These are phyloP conservation scores for Syngnathus scovelli DNA, from an alignment of 2,113 vertebrate genomes.

Conservation along the genomic window DNA sequence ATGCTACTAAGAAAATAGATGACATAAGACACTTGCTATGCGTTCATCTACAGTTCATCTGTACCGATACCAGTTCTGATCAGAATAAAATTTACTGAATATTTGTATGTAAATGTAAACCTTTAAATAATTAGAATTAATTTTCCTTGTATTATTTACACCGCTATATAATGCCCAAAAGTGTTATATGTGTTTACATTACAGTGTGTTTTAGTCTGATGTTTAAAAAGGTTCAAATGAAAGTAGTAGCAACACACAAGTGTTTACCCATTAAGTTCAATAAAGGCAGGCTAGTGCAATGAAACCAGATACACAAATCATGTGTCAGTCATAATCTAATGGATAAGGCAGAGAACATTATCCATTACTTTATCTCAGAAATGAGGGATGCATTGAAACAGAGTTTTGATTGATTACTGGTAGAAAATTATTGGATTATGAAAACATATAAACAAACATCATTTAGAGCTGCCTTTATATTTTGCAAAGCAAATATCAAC, in stretches of 20 bases:
- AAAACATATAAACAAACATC: too few species aligned
- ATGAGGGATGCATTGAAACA: constrained; percentile 15
- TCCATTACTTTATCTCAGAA: constrained; percentile 11
- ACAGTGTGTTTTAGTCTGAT: background rate
- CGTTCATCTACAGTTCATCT: too few species aligned
- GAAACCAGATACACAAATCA: constrained; percentile 21
- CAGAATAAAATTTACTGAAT: too few species aligned
- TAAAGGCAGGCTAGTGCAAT: constrained; percentile 2
- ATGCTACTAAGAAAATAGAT: too few species aligned
- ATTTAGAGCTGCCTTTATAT: background rate
- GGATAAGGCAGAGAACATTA: constrained; percentile 32
- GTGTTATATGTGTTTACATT: background rate
- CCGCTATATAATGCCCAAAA: background rate
- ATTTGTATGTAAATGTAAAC: too few species aligned
- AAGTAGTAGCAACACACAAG: background rate
- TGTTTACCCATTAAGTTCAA: background rate
- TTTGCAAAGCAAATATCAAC: background rate
- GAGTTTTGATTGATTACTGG: constrained; percentile 1
- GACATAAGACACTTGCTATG: too few species aligned
- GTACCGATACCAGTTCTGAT: too few species aligned
- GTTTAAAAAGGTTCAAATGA: background rate
- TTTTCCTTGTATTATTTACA: background rate
- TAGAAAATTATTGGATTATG: background rate
- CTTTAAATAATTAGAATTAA: too few species aligned
- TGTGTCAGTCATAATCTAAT: constrained; percentile 34